phyloP scores from a whole-genome alignment of 2,113 vertebrate species.

The Thunnus thynnus region DNA sequence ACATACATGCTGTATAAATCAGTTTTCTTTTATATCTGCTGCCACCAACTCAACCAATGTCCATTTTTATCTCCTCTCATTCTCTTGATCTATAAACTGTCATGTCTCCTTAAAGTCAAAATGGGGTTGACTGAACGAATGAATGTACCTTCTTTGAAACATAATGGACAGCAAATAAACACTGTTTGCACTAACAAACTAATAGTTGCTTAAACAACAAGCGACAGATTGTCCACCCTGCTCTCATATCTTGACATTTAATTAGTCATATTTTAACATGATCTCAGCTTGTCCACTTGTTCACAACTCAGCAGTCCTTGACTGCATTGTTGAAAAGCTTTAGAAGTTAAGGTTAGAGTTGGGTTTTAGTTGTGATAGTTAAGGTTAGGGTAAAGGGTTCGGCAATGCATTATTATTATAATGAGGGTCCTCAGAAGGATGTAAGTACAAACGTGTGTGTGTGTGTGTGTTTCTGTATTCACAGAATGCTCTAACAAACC shows the following conservation, averaged over 20 bases:
- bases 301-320: no score
- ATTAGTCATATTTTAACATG: constrained; percentile 10
- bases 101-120: neutral
- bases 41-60: neutral
- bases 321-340: no score
- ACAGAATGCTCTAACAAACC: neutral
- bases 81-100: constrained; percentile 1
- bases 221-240: no score
- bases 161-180: neutral
- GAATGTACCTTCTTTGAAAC: neutral
- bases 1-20: neutral
- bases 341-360: no score
- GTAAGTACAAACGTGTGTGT: constrained; percentile 6
- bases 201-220: neutral
- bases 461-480: neutral
- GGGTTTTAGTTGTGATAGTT: no score
- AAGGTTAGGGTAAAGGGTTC: no score
- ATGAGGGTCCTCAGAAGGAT: no score
- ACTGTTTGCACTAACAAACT: neutral
- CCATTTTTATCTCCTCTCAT: neutral
- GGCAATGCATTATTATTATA: no score
- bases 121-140: constrained; percentile 12
- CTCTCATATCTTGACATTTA: constrained; percentile 12
- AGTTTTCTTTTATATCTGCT: neutral
- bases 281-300: no score